Conservation (phyloP, 2,113 vertebrate genomes). For the Caranx ignobilis region DNA sequence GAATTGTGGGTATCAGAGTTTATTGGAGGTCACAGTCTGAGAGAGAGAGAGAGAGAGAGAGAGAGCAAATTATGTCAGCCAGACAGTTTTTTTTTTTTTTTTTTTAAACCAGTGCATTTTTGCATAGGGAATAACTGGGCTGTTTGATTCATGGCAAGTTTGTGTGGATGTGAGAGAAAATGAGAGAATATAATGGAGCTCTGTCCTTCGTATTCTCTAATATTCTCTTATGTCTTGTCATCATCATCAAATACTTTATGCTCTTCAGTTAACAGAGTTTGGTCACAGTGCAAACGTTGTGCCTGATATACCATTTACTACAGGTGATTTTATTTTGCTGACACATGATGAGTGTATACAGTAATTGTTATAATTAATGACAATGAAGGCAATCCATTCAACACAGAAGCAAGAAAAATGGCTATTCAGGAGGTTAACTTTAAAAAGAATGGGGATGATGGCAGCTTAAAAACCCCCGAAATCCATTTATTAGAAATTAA, state of each 20-base stretch:
- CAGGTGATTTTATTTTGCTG: slow-evolving; percentile 30
- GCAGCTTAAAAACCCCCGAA: slow-evolving; percentile 41
- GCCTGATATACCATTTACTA: neutral
- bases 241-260: slow-evolving; percentile 10
- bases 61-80: slow-evolving; percentile 32
- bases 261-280: slow-evolving; percentile 3
- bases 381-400: slow-evolving; percentile 40
- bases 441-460: slow-evolving; percentile 34
- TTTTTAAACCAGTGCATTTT: slow-evolving; percentile 13
- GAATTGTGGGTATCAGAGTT: slow-evolving; percentile 72
- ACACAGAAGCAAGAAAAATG: slow-evolving; percentile 27
- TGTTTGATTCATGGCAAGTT: slow-evolving; percentile 27
- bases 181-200: neutral
- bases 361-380: slow-evolving; percentile 38
- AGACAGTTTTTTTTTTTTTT: slow-evolving; percentile 49
- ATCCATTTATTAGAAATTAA: slow-evolving; percentile 54
- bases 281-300: neutral
- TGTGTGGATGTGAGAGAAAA: neutral
- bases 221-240: neutral
- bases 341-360: neutral
- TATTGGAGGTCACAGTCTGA: slow-evolving; percentile 62
- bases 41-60: slow-evolving; percentile 21
- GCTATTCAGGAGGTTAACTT: slow-evolving; percentile 50
- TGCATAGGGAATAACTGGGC: slow-evolving; percentile 9
- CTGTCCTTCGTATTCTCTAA: neutral